Percentiles rank a stretch among this genome's conserved stretches.
Evolutionary conservation across 2,113 vertebrate species (phyloP).

Genomic region (Calyptomena viridis): DNA sequence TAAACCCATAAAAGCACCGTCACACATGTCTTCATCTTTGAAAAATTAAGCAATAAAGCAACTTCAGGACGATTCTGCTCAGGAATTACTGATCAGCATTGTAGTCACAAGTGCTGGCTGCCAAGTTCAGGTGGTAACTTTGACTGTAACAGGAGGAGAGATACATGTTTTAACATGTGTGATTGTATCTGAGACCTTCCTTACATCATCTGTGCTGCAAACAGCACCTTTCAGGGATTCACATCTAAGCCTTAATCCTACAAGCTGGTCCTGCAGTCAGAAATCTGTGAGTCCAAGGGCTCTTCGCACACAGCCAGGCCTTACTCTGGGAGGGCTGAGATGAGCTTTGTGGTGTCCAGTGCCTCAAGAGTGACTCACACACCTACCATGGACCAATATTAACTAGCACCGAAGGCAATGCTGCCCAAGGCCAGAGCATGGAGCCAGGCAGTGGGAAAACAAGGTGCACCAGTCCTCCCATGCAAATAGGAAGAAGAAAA

Average conservation of each 20-base stretch:
- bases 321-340: background rate
- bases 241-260: background rate
- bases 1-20: too few relatives aligned
- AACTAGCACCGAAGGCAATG: background rate
- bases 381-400: background rate
- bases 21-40: background rate
- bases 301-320: background rate
- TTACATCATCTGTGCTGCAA: background rate
- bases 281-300: background rate
- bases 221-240: background rate
- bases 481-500: background rate
- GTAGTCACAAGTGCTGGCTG: background rate
- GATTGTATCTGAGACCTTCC: background rate
- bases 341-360: background rate
- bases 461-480: background rate
- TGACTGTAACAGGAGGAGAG: background rate
- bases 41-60: conserved; percentile 11
- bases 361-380: background rate
- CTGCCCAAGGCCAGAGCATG: background rate
- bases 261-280: background rate
- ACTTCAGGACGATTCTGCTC: background rate
- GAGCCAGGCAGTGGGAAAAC: background rate
- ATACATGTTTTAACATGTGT: background rate
- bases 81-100: background rate
- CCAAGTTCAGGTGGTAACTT: background rate